phyloP scores from a whole-genome alignment of 2,113 vertebrate species.

The Sisor rabdophorus region DNA sequence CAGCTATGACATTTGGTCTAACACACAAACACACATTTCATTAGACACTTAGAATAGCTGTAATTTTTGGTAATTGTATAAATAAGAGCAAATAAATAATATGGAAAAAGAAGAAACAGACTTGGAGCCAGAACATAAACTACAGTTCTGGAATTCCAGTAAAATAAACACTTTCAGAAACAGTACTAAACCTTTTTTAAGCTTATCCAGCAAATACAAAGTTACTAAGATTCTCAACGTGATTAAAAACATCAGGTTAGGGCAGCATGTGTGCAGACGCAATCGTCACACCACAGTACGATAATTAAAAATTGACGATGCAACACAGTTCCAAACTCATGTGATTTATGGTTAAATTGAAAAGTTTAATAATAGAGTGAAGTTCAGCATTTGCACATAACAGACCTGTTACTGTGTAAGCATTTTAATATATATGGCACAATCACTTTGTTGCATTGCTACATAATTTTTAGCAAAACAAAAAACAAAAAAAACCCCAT shows the following conservation, averaged over 20 bases:
- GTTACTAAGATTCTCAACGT: constrained; percentile 7
- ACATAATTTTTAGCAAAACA: constrained; percentile 10
- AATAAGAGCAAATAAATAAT: background rate
- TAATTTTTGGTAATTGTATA: background rate
- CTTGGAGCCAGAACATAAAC: constrained; percentile 18
- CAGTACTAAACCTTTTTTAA: background rate
- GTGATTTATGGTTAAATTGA: no score
- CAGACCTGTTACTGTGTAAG: no score
- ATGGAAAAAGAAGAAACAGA: background rate
- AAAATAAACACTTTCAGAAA: constrained; percentile 1
- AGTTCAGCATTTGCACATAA: no score
- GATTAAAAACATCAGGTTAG: constrained; percentile 11
- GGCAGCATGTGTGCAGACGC: no score
- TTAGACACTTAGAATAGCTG: background rate
- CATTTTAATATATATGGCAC: no score
- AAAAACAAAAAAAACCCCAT: no score
- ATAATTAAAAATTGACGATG: no score
- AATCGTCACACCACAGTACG: no score
- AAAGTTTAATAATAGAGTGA: no score
- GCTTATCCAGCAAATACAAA: background rate
- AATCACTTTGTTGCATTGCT: background rate
- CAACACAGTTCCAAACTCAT: no score
- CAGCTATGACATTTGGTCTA: constrained; percentile 62
- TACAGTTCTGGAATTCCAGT: constrained; percentile 1
- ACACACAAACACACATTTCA: constrained; percentile 25